These are phyloP conservation scores for Ptilodon capucinus DNA, from an alignment of 2,888 invertebrate species.

Conservation along the genomic window DNA sequence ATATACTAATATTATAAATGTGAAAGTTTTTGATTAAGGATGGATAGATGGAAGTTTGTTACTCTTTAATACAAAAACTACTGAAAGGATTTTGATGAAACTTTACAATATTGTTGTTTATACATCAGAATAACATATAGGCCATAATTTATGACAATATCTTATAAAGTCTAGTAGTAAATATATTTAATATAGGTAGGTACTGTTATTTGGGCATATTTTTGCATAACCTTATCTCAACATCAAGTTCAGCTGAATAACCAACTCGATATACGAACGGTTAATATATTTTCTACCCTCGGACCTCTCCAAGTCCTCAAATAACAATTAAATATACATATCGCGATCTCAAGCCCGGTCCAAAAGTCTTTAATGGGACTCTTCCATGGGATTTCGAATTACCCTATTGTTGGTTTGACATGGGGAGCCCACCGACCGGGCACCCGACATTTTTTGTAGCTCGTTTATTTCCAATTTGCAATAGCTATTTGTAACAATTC, in stretches of 20 bases:
- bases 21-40: no score
- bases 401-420: conserved; percentile 45
- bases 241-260: neutral
- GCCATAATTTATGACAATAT: no score
- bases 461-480: conserved; percentile 63
- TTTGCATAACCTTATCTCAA: neutral
- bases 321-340: conserved; percentile 46
- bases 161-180: no score
- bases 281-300: conserved; percentile 12
- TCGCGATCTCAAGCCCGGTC: conserved; percentile 32
- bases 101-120: no score
- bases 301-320: conserved; percentile 20
- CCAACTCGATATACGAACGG: neutral
- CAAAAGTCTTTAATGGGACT: conserved; percentile 43
- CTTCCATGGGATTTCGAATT: conserved; percentile 43
- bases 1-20: no score
- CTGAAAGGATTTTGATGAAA: no score
- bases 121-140: no score
- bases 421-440: conserved; percentile 35
- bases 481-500: conserved; percentile 55
- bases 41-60: no score
- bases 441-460: conserved; percentile 49
- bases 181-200: no score
- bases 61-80: no score
- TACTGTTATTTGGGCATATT: no score